phyloP scores from a whole-genome alignment of 2,113 vertebrate genomes.

The Neodon shergylaensis region DNA sequence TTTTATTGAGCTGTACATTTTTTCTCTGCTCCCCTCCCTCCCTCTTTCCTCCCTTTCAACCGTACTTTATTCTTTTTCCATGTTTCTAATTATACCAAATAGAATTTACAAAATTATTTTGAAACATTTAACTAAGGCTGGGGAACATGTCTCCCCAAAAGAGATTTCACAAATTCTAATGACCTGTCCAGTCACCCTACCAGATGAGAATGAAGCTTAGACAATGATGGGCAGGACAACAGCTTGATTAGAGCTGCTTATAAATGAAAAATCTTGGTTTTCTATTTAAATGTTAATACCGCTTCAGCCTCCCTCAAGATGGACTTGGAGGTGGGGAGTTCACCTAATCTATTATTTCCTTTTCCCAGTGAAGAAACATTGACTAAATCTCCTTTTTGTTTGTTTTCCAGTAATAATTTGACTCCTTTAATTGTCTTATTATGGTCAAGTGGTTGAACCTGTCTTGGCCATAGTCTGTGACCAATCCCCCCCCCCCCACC shows the following conservation, averaged over 20 bases:
- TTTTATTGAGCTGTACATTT: too few relatives aligned
- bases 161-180: too few relatives aligned
- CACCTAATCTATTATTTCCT: background rate
- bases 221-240: background rate
- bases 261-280: background rate
- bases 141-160: background rate
- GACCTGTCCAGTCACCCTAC: background rate
- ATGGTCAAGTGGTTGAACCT: background rate
- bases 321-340: background rate
- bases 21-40: too few relatives aligned
- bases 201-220: background rate
- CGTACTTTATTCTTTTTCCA: background rate
- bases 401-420: background rate
- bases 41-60: too few relatives aligned
- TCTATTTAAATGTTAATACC: background rate
- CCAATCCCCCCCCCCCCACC: accelerated
- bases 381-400: background rate
- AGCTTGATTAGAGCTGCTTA: background rate
- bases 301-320: background rate
- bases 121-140: background rate
- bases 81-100: background rate
- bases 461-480: background rate
- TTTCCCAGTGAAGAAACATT: background rate
- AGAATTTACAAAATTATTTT: slow-evolving; percentile 37
- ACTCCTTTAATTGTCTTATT: background rate